Conservation (phyloP, 2,113 vertebrate genomes). For the Myiozetetes cayanensis region DNA sequence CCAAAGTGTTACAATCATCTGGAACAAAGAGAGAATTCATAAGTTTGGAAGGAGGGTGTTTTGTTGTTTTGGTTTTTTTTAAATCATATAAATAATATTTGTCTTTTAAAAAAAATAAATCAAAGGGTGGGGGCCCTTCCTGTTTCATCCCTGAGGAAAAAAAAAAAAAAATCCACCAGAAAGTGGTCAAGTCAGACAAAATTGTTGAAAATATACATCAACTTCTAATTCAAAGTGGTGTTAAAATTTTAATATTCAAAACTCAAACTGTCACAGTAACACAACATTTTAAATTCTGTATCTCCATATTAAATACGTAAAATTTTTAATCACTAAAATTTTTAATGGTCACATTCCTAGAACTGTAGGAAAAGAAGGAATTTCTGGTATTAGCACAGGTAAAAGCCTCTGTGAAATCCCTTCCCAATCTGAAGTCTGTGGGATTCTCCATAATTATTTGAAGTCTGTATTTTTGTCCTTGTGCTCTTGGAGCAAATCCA, state of each 20-base stretch:
- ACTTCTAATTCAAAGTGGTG: neutral
- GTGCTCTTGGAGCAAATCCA: neutral
- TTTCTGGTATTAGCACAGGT: neutral
- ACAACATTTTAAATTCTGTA: neutral
- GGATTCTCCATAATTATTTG: neutral
- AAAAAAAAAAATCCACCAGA: neutral
- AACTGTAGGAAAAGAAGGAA: neutral
- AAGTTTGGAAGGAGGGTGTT: neutral
- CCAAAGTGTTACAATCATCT: neutral
- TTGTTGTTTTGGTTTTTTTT: neutral
- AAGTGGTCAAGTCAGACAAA: neutral
- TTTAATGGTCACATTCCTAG: neutral
- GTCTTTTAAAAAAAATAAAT: neutral
- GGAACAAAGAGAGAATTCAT: conserved; percentile 22
- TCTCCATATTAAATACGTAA: neutral
- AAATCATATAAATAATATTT: neutral
- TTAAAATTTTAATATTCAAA: neutral
- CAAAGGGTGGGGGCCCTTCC: neutral
- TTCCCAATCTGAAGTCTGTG: neutral
- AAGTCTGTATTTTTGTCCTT: neutral
- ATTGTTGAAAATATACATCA: neutral
- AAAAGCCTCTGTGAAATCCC: neutral
- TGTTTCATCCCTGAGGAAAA: neutral
- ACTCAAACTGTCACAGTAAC: neutral
- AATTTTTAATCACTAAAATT: neutral